Conservation (phyloP, 2,797 vertebrate species). For the Lepilemur ruficaudatus region DNA sequence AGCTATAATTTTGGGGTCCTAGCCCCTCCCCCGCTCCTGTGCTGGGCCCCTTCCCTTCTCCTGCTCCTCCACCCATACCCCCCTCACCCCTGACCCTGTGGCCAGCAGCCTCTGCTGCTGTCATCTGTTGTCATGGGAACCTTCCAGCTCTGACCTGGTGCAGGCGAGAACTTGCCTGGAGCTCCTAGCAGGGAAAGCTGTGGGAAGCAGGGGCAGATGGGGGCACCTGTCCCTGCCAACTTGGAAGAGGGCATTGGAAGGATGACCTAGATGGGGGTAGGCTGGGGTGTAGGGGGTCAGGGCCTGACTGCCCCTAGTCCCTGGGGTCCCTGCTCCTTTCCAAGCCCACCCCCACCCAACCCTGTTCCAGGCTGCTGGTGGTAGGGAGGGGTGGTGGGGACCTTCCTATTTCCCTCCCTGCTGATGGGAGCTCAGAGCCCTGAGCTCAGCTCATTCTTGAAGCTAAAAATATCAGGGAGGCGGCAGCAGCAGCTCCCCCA, state of each 20-base stretch:
- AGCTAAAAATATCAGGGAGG: constrained; percentile 79
- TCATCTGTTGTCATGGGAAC: constrained; percentile 79
- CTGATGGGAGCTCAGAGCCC: constrained; percentile 67
- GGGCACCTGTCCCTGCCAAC: neutral
- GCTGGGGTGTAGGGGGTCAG: neutral
- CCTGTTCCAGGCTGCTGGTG: constrained; percentile 51
- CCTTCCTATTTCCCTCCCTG: constrained; percentile 56
- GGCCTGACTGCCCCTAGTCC: neutral
- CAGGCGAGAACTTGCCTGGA: constrained; percentile 40
- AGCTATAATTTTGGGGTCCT: neutral
- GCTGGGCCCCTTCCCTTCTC: neutral
- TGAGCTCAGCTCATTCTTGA: constrained; percentile 79
- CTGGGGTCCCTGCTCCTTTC: neutral
- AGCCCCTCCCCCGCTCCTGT: neutral
- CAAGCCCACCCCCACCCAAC: neutral
- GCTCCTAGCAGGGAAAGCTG: constrained; percentile 54
- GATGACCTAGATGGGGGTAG: neutral
- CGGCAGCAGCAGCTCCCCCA: constrained; percentile 60
- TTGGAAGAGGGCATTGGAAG: neutral
- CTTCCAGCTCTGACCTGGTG: constrained; percentile 60
- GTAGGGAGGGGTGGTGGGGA: constrained; percentile 53
- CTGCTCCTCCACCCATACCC: neutral
- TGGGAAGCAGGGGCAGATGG: neutral
- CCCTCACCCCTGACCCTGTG: constrained; percentile 70
- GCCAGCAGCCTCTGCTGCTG: constrained; percentile 65